Evolutionary conservation across 2,888 invertebrate genomes (phyloP).

Genomic region (Cephus rjabovi): DNA sequence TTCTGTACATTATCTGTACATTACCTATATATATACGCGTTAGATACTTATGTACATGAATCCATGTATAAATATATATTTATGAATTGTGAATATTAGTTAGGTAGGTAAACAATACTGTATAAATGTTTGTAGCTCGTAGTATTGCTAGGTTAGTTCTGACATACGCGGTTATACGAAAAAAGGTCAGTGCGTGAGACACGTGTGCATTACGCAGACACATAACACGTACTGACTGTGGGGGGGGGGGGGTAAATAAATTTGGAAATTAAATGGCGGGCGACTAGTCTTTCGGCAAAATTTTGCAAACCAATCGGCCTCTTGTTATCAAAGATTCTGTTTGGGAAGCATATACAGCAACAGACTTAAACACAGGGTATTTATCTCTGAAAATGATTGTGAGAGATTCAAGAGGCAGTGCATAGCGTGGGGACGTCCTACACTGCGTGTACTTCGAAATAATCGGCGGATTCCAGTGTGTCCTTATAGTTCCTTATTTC

Average conservation of each 20-base stretch:
- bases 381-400: conserved; percentile 11
- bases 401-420: conserved; percentile 8
- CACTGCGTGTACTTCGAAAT: background rate
- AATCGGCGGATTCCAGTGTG: background rate
- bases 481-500: background rate
- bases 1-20: conserved; percentile 1
- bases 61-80: conserved; percentile 37
- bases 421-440: background rate
- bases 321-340: background rate
- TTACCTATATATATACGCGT: conserved; percentile 7
- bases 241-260: background rate
- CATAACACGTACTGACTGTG: background rate
- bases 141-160: conserved; percentile 14
- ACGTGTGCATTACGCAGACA: background rate
- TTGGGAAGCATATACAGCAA: background rate
- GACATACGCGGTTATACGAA: background rate
- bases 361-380: conserved; percentile 57
- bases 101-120: conserved; percentile 34
- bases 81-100: conserved; percentile 53
- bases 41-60: conserved; percentile 37
- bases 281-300: background rate
- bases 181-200: background rate
- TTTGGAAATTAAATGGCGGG: background rate
- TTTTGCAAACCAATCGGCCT: background rate
- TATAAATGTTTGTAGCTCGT: conserved; percentile 43